Conservation (phyloP, 1,140 invertebrate species). For the Chlorops oryzae region DNA sequence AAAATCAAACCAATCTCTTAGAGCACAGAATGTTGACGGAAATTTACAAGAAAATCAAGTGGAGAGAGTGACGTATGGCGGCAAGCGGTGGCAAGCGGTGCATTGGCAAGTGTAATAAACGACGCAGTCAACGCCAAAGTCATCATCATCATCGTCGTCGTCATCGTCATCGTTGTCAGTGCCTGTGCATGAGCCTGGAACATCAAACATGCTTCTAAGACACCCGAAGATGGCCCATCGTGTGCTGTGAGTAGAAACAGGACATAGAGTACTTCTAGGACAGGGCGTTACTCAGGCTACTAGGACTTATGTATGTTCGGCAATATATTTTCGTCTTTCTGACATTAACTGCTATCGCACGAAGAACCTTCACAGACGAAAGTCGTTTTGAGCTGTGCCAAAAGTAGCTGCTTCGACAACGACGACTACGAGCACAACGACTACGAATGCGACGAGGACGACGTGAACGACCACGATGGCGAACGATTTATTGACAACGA, state of each 20-base stretch:
- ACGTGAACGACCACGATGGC: too few species aligned
- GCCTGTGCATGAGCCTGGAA: too few species aligned
- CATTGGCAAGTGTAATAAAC: neutral
- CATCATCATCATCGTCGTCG: constrained; percentile 32
- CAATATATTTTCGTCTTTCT: constrained; percentile 46
- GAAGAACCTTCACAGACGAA: constrained; percentile 15
- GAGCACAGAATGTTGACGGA: neutral
- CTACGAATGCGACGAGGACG: too few species aligned
- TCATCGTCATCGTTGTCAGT: constrained; percentile 17
- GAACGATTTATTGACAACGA: constrained; percentile 44
- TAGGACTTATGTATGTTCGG: constrained; percentile 12
- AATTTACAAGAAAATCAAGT: neutral
- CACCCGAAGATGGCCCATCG: neutral
- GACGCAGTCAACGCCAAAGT: constrained; percentile 14
- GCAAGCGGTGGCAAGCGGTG: constrained; percentile 8
- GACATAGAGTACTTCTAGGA: too few species aligned
- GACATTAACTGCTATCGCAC: constrained; percentile 47
- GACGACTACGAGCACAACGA: too few species aligned
- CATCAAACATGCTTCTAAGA: too few species aligned
- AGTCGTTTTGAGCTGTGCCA: too few species aligned
- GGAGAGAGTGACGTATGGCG: constrained; percentile 17
- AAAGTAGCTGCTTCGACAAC: too few species aligned
- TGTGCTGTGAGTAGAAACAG: neutral
- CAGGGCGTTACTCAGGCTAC: too few species aligned
- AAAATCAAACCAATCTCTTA: neutral